Conservation (phyloP, 2,888 invertebrate species). For the Linnaemya vulpina region DNA sequence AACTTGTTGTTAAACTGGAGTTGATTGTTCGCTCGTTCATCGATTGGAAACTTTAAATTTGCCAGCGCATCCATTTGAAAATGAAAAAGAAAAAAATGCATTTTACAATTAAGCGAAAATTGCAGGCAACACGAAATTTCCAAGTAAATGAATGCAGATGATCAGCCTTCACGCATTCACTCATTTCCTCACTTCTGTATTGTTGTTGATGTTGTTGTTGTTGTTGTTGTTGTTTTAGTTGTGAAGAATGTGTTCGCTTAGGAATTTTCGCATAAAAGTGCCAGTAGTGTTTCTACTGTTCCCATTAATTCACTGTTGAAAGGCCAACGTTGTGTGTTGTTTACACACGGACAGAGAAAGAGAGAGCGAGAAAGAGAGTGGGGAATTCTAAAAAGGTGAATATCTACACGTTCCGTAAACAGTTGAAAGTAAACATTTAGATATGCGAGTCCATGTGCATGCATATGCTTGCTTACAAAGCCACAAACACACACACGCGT, state of each 20-base stretch:
- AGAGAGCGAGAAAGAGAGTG: too few relatives aligned
- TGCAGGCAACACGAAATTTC: slow-evolving; percentile 11
- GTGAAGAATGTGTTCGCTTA: background rate
- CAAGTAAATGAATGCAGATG: background rate
- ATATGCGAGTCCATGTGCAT: background rate
- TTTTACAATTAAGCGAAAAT: slow-evolving; percentile 42
- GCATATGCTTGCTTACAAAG: background rate
- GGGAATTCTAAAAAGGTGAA: slow-evolving; percentile 48
- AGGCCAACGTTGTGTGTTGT: slow-evolving; percentile 53
- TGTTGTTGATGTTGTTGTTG: too few relatives aligned
- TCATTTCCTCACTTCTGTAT: background rate
- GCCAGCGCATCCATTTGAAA: slow-evolving; percentile 4
- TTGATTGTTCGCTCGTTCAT: slow-evolving; percentile 1
- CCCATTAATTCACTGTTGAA: slow-evolving; percentile 64
- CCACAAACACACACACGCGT: background rate
- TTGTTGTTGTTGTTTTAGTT: background rate
- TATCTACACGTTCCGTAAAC: slow-evolving; percentile 54
- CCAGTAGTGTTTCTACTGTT: slow-evolving; percentile 54
- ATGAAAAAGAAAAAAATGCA: slow-evolving; percentile 30
- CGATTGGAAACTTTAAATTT: slow-evolving; percentile 19
- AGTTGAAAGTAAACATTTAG: slow-evolving; percentile 18
- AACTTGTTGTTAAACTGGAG: background rate
- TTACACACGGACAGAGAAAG: too few relatives aligned
- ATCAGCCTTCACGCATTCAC: background rate
- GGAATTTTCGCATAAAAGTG: slow-evolving; percentile 3